A percentile compares a stretch with the other conserved stretches of the same genome.
phyloP scores from a whole-genome alignment of 2,113 vertebrate species.

The Proterorhinus semilunaris region DNA sequence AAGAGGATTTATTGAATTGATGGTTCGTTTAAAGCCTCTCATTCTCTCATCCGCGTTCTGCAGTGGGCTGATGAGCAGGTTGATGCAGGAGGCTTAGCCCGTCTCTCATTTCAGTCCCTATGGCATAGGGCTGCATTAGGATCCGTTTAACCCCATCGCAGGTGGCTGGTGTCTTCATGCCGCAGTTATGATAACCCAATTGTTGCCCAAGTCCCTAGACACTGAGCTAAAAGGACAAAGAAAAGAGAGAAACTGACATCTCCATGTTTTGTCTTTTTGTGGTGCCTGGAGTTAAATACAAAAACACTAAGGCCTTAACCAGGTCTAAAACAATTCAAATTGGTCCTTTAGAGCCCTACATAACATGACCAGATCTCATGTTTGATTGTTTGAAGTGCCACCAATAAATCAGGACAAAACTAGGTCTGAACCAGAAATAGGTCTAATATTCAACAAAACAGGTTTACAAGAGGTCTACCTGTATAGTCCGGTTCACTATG shows the following conservation, averaged over 20 bases:
- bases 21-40: conserved; percentile 59
- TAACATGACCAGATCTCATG: too few species aligned
- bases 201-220: conserved; percentile 49
- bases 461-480: too few species aligned
- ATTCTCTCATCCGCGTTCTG: conserved; percentile 39
- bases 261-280: conserved; percentile 11
- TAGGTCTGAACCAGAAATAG: too few species aligned
- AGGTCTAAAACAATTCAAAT: too few species aligned
- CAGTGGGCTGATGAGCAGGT: conserved; percentile 35
- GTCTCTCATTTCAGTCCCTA: conserved; percentile 45
- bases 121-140: conserved; percentile 25
- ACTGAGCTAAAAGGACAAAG: conserved; percentile 34
- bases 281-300: not conserved
- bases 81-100: conserved; percentile 30
- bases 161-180: conserved; percentile 63
- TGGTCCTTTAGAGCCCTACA: too few species aligned
- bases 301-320: too few species aligned
- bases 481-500: too few species aligned
- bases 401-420: too few species aligned
- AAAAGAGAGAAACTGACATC: conserved; percentile 32
- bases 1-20: conserved; percentile 53
- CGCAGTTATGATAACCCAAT: conserved; percentile 69
- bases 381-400: too few species aligned
- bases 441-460: too few species aligned
- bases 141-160: conserved; percentile 49